Conservation (phyloP, 64 coral and sea anemone species). For the Acropora yongei region DNA sequence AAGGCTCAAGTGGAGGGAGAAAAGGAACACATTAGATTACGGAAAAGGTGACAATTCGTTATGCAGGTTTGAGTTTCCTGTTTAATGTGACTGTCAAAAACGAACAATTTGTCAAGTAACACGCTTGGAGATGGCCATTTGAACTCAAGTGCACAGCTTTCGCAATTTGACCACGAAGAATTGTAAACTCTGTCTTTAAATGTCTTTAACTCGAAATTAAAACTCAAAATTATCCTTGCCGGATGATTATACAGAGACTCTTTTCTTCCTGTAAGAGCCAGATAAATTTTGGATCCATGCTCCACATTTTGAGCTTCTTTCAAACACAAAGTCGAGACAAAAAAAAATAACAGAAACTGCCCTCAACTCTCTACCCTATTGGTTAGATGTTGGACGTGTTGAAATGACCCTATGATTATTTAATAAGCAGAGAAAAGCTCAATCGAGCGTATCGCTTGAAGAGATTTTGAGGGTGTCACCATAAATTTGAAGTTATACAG, state of each 20-base stretch:
- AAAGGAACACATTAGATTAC: conserved; percentile 37
- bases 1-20: not conserved
- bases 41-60: not conserved
- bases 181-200: not conserved
- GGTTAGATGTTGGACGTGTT: not conserved
- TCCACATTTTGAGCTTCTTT: no score
- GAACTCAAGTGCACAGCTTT: no score
- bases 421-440: not conserved
- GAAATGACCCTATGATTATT: not conserved
- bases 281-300: no score
- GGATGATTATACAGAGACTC: no score
- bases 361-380: not conserved
- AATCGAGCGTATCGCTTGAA: not conserved
- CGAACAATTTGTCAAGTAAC: no score
- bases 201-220: not conserved
- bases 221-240: not conserved
- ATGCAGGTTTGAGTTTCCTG: not conserved
- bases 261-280: no score
- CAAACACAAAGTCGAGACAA: no score
- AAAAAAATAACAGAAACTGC: not conserved
- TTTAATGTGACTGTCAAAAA: not conserved
- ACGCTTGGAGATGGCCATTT: no score
- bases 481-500: not conserved
- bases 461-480: not conserved
- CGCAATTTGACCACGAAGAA: no score